Evolutionary conservation across 2,797 vertebrate species (phyloP), one percentile per base, ranked within the genome.

Genomic region (Passerculus sandwichensis): DNA sequence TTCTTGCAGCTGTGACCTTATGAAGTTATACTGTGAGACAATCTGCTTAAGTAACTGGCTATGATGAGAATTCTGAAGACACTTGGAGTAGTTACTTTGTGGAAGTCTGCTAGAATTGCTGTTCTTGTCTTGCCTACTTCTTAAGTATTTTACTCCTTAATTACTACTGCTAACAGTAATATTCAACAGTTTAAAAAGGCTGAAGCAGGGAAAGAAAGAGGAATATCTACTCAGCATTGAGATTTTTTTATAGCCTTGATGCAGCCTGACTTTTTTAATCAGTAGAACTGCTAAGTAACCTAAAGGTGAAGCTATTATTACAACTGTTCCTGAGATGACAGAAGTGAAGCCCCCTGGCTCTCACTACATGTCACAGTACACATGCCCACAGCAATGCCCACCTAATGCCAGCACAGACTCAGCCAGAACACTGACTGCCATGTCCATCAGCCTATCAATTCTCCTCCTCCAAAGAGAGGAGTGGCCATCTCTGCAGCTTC

Each of bases 401-500:
- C 5, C n/a, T 21, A 48, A 71, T 6, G 23, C 15, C 13, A 48
- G 40, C 26, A 65, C 38, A 78, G 15, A 50, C 16, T 19, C 77
- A 30, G 18, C 22, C 15, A 62, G 34, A 84, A 34, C 4, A 6
- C 0, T 34, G 26, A 72, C 14, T 50, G 7, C 32, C 14, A 8
- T 1, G 2, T 50, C 27, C 9, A 0, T 9, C 64, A 36, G 3
- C 26, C 26, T 20, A 44, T 34, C 7, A 18, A 5, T 27, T 77
- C n/a, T 60, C 48, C 18, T 36, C 16, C 60, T 66, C 65, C 26
- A 16, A 64, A 81, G 19, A 73, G 22, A 3, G 1, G 3, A 76
- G 45, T 6, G 11, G 25, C 7, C 40, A 77, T 5, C 29, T 15
- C 56, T 59, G 5, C n/a, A 44, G 13, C 23, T 60, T 56, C 22